Conservation (phyloP, 2,888 invertebrate species). For the Nasonia oneida region DNA sequence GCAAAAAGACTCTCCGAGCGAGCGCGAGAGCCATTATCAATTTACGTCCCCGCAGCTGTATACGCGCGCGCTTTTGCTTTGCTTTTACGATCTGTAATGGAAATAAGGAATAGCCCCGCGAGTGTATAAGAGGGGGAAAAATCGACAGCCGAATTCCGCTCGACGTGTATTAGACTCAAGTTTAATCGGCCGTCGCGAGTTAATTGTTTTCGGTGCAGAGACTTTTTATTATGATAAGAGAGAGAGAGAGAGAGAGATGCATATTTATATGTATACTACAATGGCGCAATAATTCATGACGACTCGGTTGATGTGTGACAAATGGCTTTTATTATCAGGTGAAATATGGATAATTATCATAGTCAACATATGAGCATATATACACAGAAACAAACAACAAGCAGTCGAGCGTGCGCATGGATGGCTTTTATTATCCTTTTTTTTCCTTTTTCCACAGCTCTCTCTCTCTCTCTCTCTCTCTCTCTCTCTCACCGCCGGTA, state of each 20-base stretch:
- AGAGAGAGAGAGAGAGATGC: too few relatives aligned
- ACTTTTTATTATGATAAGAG: not conserved
- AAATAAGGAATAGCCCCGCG: not conserved
- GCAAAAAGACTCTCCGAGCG: constrained; percentile 3
- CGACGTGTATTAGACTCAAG: not conserved
- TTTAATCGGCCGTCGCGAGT: not conserved
- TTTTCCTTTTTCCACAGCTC: not conserved
- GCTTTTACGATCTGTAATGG: constrained; percentile 35
- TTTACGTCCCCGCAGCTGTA: constrained; percentile 25
- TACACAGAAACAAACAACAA: not conserved
- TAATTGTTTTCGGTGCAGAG: not conserved
- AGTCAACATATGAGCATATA: not conserved
- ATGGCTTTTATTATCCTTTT: not conserved
- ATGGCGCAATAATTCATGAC: not conserved
- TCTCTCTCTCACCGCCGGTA: not conserved
- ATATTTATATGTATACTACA: not conserved
- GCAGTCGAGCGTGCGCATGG: not conserved
- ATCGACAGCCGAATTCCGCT: not conserved
- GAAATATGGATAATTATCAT: not conserved
- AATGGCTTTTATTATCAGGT: not conserved
- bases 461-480: not conserved
- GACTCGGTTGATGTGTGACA: not conserved
- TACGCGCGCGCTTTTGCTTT: not conserved
- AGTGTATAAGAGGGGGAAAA: too few relatives aligned
- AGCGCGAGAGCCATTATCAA: constrained; percentile 19